Evolutionary conservation across 2,113 vertebrate genomes (phyloP), one percentile per base, ranked within the genome.

Genomic region (Anoplopoma fimbria): DNA sequence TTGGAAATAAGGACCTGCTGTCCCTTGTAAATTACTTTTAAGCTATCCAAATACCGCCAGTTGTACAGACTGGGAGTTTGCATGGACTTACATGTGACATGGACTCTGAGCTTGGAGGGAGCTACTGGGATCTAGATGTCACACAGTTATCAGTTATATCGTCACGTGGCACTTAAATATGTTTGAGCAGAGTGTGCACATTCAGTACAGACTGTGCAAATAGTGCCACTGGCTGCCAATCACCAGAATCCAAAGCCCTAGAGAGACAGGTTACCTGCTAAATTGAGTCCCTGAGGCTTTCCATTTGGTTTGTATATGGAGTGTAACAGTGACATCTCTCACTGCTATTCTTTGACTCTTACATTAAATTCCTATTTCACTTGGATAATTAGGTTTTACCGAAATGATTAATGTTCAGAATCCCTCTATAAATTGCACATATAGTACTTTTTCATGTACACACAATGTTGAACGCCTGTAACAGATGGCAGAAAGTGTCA

Each of bases 221-320:
- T 75, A 77, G 58, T 77, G 69, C 70, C 75, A 67, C 55, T 23
- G n/a, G 71, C 87, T 88, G 88, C 75, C 90, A 89, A 78, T 93
- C 90, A 90, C 58, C 62, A 31, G 61, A 73, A 72, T 79, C 68
- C 77, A 85, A 73, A 87, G 65, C 69, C 79, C 69, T 29, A n/a
- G 70, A 89, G 58, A 70, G 75, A 65, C 79, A 76, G 70, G 88
- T 89, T 88, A 91, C 69, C 72, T 74, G 79, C 67, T 89, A 87
- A 91, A 92, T 88, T 88, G 86, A 93, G 84, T 89, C 88, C 87
- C 90, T 58, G 29, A 70, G 88, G 87, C 72, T 88, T 88, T 86
- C 71, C 73, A 88, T 73, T 84, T 83, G 69, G 69, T 77, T 76
- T 75, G 34, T 77, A 47, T 77, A 67, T 69, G 53, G 70, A 87